Conservation (phyloP, 2,113 vertebrate species). For the Leiothrix lutea region DNA sequence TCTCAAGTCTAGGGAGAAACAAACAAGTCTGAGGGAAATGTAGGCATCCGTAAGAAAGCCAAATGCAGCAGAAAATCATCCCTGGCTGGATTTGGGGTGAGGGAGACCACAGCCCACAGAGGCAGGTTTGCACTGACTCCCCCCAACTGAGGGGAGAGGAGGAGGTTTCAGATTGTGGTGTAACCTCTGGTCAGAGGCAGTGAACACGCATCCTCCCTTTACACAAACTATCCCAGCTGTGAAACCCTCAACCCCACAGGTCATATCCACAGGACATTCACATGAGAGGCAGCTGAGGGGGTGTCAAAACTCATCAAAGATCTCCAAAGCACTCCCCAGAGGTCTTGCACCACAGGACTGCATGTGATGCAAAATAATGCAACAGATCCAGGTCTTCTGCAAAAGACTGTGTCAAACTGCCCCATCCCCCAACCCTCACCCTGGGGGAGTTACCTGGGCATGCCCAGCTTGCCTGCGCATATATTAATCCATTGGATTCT, state of each 20-base stretch:
- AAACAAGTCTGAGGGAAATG: not conserved
- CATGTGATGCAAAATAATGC: not conserved
- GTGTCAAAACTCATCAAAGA: not conserved
- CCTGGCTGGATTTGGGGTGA: not conserved
- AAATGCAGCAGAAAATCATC: not conserved
- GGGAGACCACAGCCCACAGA: no score
- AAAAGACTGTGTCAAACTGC: not conserved
- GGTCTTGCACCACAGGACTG: not conserved
- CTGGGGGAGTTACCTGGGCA: no score
- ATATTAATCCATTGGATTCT: not conserved
- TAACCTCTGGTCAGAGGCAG: no score
- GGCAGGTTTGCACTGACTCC: no score
- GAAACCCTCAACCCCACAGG: no score
- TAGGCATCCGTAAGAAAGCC: not conserved
- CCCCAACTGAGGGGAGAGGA: no score
- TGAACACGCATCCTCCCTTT: no score
- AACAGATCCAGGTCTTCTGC: not conserved
- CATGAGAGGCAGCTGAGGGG: not conserved
- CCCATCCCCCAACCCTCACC: not conserved
- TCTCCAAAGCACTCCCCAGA: no score
- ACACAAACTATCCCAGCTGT: no score
- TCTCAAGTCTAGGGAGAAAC: not conserved
- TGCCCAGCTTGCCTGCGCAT: not conserved
- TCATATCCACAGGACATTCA: no score
- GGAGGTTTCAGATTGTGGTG: no score